These are phyloP conservation scores for Pseudococcus longispinus DNA, from an alignment of 2,888 invertebrate species.

Conservation along the genomic window DNA sequence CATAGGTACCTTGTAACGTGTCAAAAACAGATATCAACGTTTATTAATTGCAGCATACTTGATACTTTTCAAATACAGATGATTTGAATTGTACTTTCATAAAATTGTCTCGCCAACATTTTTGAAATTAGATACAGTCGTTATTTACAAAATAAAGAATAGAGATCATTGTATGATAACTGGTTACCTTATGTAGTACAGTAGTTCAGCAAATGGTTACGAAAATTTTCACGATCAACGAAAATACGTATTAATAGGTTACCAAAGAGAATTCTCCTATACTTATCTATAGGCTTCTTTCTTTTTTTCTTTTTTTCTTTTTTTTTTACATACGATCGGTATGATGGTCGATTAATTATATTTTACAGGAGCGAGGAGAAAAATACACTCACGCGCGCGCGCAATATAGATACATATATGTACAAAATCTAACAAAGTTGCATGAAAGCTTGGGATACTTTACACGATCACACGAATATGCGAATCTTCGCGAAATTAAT, in stretches of 20 bases:
- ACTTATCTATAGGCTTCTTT: neutral
- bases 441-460: neutral
- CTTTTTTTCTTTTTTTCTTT: too few species aligned
- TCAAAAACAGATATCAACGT: too few species aligned
- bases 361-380: neutral
- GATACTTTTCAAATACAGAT: neutral
- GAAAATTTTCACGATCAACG: neutral
- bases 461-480: neutral
- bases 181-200: neutral
- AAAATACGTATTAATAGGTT: neutral
- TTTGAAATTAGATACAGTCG: neutral
- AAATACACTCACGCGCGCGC: neutral
- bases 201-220: slow-evolving; percentile 13
- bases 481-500: neutral
- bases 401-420: neutral
- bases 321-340: neutral
- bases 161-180: slow-evolving; percentile 5
- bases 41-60: neutral
- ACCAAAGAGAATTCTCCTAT: neutral
- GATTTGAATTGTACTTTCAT: neutral
- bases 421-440: neutral
- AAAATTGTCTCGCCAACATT: neutral
- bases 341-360: neutral
- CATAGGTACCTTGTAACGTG: neutral
- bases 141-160: neutral